These are phyloP conservation scores for Prunella himalayana DNA, from an alignment of 2,113 vertebrate species.

Conservation along the genomic window DNA sequence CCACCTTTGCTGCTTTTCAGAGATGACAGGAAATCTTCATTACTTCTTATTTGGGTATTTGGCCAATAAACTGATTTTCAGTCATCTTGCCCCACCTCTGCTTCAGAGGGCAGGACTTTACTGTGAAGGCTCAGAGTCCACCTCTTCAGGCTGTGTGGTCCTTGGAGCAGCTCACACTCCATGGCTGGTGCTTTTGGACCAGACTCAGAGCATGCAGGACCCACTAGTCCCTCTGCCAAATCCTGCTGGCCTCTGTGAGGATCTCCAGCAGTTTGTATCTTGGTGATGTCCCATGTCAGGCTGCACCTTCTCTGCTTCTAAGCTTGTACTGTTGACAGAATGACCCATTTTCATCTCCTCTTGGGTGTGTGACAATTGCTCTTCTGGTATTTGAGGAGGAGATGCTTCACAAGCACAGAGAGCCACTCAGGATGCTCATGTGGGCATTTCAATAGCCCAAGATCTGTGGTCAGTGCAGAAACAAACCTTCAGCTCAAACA, in stretches of 20 bases:
- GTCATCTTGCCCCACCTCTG: not conserved
- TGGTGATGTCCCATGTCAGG: not conserved
- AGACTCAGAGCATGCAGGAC: not conserved
- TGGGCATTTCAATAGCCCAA: not conserved
- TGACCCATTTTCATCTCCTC: not conserved
- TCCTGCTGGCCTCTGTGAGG: not conserved
- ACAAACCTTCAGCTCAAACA: not conserved
- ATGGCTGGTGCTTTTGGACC: not conserved
- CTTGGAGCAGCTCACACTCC: not conserved
- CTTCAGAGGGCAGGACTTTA: not conserved
- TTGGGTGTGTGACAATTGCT: not conserved
- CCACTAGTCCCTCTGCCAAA: not conserved
- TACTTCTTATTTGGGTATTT: not conserved
- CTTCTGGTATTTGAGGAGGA: not conserved
- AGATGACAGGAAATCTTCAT: not conserved
- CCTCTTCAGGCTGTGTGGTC: not conserved
- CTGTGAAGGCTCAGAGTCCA: not conserved
- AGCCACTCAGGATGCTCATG: not conserved
- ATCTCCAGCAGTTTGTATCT: not conserved
- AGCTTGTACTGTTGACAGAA: not conserved
- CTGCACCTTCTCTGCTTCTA: not conserved
- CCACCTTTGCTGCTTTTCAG: not conserved
- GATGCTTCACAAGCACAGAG: not conserved
- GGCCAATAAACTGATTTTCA: not conserved
- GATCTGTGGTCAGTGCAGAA: not conserved